Conservation (phyloP, 1,140 invertebrate species). For the Luehdorfia chinensis region DNA sequence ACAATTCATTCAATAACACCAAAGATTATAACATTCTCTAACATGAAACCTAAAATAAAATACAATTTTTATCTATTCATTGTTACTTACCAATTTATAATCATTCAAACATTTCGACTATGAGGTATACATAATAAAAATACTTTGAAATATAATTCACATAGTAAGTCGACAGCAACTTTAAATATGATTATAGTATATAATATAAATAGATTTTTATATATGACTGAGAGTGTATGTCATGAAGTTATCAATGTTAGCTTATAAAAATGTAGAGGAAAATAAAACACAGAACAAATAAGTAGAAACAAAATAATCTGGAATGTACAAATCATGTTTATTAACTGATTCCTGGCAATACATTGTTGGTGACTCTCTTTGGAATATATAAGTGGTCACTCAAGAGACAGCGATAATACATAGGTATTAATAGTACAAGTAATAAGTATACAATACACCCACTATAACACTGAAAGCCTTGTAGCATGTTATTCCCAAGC, state of each 20-base stretch:
- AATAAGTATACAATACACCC: slow-evolving; percentile 47
- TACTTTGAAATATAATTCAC: slow-evolving; percentile 69
- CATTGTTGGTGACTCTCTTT: slow-evolving; percentile 72
- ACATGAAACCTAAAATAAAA: slow-evolving; percentile 76
- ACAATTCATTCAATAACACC: slow-evolving; percentile 79
- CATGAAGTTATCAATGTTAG: slow-evolving; percentile 48
- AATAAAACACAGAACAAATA: slow-evolving; percentile 72
- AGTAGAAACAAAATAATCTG: slow-evolving; percentile 80
- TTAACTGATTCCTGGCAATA: slow-evolving; percentile 77
- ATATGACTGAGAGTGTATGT: slow-evolving; percentile 44
- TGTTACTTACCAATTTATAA: slow-evolving; percentile 74
- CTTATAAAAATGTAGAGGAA: slow-evolving; percentile 62
- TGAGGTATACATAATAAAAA: slow-evolving; percentile 75
- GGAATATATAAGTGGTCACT: slow-evolving; percentile 46
- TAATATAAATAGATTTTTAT: slow-evolving; percentile 52
- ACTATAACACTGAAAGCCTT: slow-evolving; percentile 75
- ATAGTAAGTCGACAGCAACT: slow-evolving; percentile 65
- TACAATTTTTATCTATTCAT: slow-evolving; percentile 72
- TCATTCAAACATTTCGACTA: slow-evolving; percentile 77
- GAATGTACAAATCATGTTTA: slow-evolving; percentile 83
- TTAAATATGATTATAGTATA: slow-evolving; percentile 30
- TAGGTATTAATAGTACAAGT: slow-evolving; percentile 6
- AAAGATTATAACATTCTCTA: slow-evolving; percentile 78
- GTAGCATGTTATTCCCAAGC: slow-evolving; percentile 55
- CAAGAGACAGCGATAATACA: slow-evolving; percentile 28